Evolutionary conservation across 2,797 vertebrate species (phyloP), one percentile per base, ranked within the genome.

Genomic region (Huso huso): DNA sequence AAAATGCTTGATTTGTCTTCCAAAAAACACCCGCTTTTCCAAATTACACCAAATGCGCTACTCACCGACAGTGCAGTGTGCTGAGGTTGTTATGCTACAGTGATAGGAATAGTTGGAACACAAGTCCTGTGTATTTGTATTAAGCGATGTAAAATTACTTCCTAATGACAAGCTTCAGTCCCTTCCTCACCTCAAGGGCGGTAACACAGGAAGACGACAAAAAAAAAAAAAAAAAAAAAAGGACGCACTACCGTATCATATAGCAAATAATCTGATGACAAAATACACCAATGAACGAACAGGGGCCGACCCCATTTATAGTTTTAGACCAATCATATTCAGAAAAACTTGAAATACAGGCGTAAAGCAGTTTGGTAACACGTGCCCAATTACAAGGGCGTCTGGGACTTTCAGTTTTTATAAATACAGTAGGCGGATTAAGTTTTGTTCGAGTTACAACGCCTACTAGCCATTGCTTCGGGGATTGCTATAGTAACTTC

Each of bases 191-290:
- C 49, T 69, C 75, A 84, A 89, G 87, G 86, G 88, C 85, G 88
- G 87, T 70, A 77, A 85, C 88, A 83, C 86, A 77, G 85, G 84
- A 86, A 88, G 75, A 70, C 53, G 65, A 68, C 71, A 70, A 86
- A 88, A 74, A 70, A 50, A 68, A 68, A 71, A 70, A 86, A 88
- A 74, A 70, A 50, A 68, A 68, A 71, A 70, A 69, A 23, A 1
- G 8, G 8, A 49, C 67, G 57, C 49, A 49, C 10, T 69, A 63
- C 75, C 49, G 63, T 65, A 49, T 51, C 7, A 2, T 6, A 7
- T 69, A 6, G 70, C 2, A 1, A 1, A 59, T 7, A 9, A 6
- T 78, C 49, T 73, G 78, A 76, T 68, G 68, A 68, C 5, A 1
- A 10, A 12, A 2, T 62, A 0, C 58, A 62, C 83, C 77, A 84